Base-by-base conservation (phyloP, 2,888 invertebrate species). In the Aporophyla lueneburgensis region DNA sequence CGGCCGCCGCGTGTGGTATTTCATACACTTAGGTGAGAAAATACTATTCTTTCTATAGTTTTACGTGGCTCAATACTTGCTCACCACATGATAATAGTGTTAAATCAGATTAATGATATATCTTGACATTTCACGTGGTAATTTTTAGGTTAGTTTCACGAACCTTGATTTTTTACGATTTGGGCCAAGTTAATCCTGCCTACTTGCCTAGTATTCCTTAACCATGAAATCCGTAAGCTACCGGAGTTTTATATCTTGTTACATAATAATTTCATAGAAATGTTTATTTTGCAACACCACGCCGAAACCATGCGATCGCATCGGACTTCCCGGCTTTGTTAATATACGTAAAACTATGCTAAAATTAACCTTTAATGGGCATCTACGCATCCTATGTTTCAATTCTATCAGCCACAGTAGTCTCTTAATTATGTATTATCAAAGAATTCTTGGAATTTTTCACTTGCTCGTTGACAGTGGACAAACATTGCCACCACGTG, bases 1-100 rank as follows among this genome's bases (percentile, higher is more conserved):
- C 87, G 85, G 78, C 74, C 43, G 80, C 93, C 93, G 91, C 93
- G 87, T 94, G 92, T 89, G 73, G 63, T 78, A 74, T 74, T 67
- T 71, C 12, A 0, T 21, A 5, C 0, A 49, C 19, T 67, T 76
- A 56, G 61, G 4, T 46, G 7, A n/a, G n/a, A n/a, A 67, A 74
- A 56, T 66, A 69, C 33, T 65, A 1, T 27, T 21, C 2, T 54
- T 43, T 14, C 7, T 9, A 53, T 3, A 7, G 19, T 43, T 40
- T 53, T 10, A 49, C 4, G 3, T 5, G 2, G 9, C 14, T 24
- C 7, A 19, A n/a, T 33, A 27, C 16, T 6, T 63, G 1, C 2
- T 40, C 12, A 6, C 12, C 0, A 2, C 7, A 10, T 24, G 3
- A 6, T 6, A 58, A 21, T 24, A 14, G 5, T n/a, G 19, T 10